These are phyloP conservation scores for Rhagium mordax DNA, from an alignment of 2,888 invertebrate genomes.

Conservation along the genomic window DNA sequence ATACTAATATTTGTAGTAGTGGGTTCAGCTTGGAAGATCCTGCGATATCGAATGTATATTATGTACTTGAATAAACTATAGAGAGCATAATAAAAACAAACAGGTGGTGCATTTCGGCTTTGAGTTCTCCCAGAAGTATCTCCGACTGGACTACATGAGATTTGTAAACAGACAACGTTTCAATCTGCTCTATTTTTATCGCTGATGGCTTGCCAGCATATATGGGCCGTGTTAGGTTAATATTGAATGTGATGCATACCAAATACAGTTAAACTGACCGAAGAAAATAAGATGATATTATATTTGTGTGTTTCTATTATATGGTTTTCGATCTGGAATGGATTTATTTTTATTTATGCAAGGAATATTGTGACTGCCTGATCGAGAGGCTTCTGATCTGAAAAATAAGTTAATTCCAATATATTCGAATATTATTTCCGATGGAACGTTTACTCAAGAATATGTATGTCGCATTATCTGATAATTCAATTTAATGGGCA, in stretches of 20 bases:
- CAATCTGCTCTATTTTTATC: conserved; percentile 20
- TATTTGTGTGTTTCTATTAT: neutral
- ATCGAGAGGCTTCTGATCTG: too few species aligned
- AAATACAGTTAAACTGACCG: conserved; percentile 5
- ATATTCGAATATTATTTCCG: too few species aligned
- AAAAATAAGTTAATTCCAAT: too few species aligned
- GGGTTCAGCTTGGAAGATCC: neutral
- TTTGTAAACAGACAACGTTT: conserved; percentile 26
- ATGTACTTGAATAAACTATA: neutral
- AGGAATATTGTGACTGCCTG: too few species aligned
- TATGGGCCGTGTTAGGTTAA: conserved; percentile 6
- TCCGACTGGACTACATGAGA: conserved; percentile 12
- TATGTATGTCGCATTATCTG: too few species aligned
- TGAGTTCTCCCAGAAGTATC: neutral
- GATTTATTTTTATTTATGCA: too few species aligned
- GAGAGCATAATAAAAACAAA: neutral
- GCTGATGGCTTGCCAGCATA: conserved; percentile 18
- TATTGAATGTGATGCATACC: conserved; percentile 13
- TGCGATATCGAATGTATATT: neutral
- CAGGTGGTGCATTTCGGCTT: conserved; percentile 2
- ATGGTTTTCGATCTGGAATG: neutral
- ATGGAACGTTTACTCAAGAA: too few species aligned
- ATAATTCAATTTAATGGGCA: too few species aligned
- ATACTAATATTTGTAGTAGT: too few species aligned
- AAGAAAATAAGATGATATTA: neutral